These are phyloP conservation scores for Platyscapa corneri DNA, from an alignment of 1,140 invertebrate genomes.

Conservation along the genomic window DNA sequence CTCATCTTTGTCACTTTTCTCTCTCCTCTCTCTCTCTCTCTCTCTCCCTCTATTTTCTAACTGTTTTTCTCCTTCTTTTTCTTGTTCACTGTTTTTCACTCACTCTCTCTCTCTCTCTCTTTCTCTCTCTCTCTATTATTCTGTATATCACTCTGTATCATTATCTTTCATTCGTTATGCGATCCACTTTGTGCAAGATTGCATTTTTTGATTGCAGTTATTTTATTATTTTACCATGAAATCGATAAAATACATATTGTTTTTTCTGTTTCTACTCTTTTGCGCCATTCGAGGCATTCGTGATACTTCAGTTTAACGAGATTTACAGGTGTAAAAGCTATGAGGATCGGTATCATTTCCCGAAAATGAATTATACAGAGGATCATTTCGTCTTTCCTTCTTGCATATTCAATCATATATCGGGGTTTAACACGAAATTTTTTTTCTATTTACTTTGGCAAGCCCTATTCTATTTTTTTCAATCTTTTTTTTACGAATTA, in stretches of 20 bases:
- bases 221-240: constrained; percentile 8
- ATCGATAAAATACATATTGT: constrained; percentile 29
- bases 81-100: no score
- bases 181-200: constrained; percentile 42
- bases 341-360: not conserved
- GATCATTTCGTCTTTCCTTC: not conserved
- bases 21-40: not conserved
- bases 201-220: constrained; percentile 45
- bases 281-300: not conserved
- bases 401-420: not conserved
- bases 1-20: not conserved
- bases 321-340: constrained; percentile 25
- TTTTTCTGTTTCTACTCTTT: constrained; percentile 8
- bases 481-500: not conserved
- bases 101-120: no score
- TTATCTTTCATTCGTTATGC: constrained; percentile 4
- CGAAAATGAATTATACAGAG: constrained; percentile 32
- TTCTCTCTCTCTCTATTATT: no score
- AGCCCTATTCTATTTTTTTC: not conserved
- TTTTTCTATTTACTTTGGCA: not conserved
- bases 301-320: not conserved
- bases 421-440: constrained; percentile 38
- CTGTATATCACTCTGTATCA: constrained; percentile 4
- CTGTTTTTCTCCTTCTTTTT: no score
- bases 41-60: no score